These are phyloP conservation scores for Pteronura brasiliensis DNA, from an alignment of 2,113 vertebrate genomes.

Conservation along the genomic window DNA sequence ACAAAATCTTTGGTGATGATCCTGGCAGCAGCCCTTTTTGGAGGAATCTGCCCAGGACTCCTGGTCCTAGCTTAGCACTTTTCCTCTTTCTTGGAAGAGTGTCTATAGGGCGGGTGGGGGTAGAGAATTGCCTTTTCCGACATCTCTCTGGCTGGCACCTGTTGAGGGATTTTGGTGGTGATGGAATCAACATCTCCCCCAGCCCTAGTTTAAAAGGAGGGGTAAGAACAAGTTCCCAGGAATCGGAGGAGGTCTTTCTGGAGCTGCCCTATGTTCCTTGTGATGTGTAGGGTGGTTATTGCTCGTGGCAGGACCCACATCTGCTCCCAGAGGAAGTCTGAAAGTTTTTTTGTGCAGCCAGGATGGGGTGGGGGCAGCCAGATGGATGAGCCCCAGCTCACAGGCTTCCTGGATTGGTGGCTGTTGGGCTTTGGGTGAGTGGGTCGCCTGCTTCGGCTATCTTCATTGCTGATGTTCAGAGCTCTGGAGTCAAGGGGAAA, in stretches of 20 bases:
- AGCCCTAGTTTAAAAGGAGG: not conserved
- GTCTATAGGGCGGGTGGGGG: not conserved
- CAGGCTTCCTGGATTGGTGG: not conserved
- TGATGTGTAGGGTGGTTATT: constrained; percentile 21
- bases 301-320: constrained; percentile 62
- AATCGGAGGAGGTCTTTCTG: constrained; percentile 29
- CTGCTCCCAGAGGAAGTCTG: constrained; percentile 68
- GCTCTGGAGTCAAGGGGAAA: constrained; percentile 19
- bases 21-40: not conserved
- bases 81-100: not conserved
- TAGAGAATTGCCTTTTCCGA: not conserved
- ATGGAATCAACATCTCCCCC: not conserved
- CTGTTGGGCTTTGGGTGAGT: constrained; percentile 6
- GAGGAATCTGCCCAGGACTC: not conserved
- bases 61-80: not conserved
- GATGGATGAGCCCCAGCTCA: constrained; percentile 34
- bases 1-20: not conserved
- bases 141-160: not conserved
- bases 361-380: constrained; percentile 9
- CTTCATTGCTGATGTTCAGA: not conserved
- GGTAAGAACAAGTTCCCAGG: not conserved
- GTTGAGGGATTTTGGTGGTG: not conserved
- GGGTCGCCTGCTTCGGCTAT: not conserved
- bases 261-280: constrained; percentile 19
- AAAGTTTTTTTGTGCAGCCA: not conserved